These are phyloP conservation scores for Pyrocephalus nanus DNA, from an alignment of 2,797 vertebrate species.

Conservation along the genomic window DNA sequence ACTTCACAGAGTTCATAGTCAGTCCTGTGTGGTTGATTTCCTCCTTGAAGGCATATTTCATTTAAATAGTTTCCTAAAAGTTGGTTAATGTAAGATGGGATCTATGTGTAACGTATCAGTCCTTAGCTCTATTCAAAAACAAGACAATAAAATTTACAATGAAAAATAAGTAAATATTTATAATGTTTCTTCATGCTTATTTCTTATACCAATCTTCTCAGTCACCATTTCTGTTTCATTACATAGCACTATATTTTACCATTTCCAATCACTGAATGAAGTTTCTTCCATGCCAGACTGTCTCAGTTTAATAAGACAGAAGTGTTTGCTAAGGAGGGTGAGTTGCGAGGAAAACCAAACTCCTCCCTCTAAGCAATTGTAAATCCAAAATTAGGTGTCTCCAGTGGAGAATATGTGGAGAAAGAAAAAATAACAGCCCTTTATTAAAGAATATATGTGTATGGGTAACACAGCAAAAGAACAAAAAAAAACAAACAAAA, in stretches of 20 bases:
- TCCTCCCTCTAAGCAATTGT: no score
- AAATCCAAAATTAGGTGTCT: no score
- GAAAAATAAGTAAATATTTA: conserved; percentile 42
- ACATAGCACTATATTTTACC: conserved; percentile 5
- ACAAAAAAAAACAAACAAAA: no score
- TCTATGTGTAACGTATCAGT: not conserved
- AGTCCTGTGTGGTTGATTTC: conserved; percentile 24
- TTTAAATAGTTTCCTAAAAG: conserved; percentile 22
- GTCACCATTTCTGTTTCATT: not conserved
- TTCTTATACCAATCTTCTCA: conserved; percentile 16
- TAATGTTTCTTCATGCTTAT: not conserved
- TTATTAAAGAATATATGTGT: no score
- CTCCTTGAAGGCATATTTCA: conserved; percentile 30
- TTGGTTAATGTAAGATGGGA: not conserved
- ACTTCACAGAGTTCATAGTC: not conserved
- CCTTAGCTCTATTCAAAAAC: not conserved
- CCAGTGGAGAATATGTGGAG: no score
- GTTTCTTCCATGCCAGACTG: not conserved
- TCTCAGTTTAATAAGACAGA: no score
- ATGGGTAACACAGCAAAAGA: no score
- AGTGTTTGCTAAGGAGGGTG: no score
- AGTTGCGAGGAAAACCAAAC: no score
- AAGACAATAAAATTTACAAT: not conserved
- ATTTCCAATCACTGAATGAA: not conserved
- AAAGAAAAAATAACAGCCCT: no score